A percentile compares a stretch with the other conserved stretches of the same genome.
Conservation (phyloP, 1,140 invertebrate species). For the Zaprionus taronus region DNA sequence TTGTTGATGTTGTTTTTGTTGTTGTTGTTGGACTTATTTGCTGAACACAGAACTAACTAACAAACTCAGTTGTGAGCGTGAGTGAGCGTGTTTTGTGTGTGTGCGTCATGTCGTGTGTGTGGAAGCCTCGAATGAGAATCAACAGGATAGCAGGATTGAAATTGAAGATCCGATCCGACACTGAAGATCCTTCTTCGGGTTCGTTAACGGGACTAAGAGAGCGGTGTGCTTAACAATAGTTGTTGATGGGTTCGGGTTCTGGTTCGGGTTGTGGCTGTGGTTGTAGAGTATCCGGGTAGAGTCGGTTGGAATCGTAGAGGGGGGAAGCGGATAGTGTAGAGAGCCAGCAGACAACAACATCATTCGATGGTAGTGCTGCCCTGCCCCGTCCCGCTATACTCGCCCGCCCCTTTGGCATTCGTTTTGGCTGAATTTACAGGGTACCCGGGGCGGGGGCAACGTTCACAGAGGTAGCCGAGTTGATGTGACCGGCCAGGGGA, state of each 20-base stretch:
- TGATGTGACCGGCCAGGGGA: slow-evolving; percentile 85
- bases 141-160: slow-evolving; percentile 47
- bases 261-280: slow-evolving; percentile 9
- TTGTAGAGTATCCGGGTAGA: slow-evolving; percentile 63
- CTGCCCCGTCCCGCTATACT: slow-evolving; percentile 18
- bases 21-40: slow-evolving; percentile 79
- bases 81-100: slow-evolving; percentile 53
- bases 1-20: slow-evolving; percentile 75
- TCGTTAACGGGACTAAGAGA: slow-evolving; percentile 71
- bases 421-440: slow-evolving; percentile 54
- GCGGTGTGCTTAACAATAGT: slow-evolving; percentile 76
- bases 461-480: slow-evolving; percentile 84
- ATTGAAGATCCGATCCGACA: background rate
- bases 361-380: slow-evolving; percentile 4
- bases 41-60: slow-evolving; percentile 53
- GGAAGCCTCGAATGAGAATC: slow-evolving; percentile 27
- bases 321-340: slow-evolving; percentile 54
- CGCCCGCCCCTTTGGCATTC: slow-evolving; percentile 59
- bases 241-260: slow-evolving; percentile 17
- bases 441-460: slow-evolving; percentile 85
- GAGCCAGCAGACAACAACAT: slow-evolving; percentile 35
- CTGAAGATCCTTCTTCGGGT: slow-evolving; percentile 8
- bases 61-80: slow-evolving; percentile 48
- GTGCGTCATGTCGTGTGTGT: background rate
- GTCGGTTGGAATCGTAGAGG: slow-evolving; percentile 57